These are phyloP conservation scores for Heliconius hewitsoni DNA, from an alignment of 1,140 invertebrate species.

Conservation along the genomic window DNA sequence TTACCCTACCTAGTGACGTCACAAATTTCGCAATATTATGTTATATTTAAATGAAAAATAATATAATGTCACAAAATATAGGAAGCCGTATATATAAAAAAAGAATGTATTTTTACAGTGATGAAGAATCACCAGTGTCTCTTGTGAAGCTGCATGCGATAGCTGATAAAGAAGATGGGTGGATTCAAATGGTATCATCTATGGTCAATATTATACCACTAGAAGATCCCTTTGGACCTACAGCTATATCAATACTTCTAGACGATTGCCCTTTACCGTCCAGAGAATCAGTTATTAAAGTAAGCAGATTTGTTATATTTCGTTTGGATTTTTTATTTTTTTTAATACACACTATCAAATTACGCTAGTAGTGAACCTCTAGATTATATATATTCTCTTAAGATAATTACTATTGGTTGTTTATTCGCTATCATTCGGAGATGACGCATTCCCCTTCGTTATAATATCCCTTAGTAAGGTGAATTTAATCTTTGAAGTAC, in stretches of 20 bases:
- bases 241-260: constrained; percentile 93
- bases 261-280: constrained; percentile 96
- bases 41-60: too few species aligned
- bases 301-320: constrained; percentile 40
- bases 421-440: too few species aligned
- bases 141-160: constrained; percentile 92
- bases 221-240: constrained; percentile 93
- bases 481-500: neutral
- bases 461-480: neutral
- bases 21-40: too few species aligned
- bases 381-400: too few species aligned
- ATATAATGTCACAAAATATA: too few species aligned
- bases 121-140: constrained; percentile 74
- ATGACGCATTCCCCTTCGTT: too few species aligned
- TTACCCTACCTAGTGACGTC: too few species aligned
- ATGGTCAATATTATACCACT: constrained; percentile 94
- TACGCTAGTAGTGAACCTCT: too few species aligned
- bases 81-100: too few species aligned
- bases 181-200: constrained; percentile 94
- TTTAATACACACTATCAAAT: too few species aligned
- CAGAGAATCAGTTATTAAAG: constrained; percentile 84
- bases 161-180: constrained; percentile 94
- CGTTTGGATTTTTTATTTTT: neutral
- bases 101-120: neutral
- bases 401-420: too few species aligned